These are phyloP conservation scores for Nemopilema nomurai DNA, from an alignment of 30 jellyfish, hydroid and myxozoan species.

Conservation along the genomic window DNA sequence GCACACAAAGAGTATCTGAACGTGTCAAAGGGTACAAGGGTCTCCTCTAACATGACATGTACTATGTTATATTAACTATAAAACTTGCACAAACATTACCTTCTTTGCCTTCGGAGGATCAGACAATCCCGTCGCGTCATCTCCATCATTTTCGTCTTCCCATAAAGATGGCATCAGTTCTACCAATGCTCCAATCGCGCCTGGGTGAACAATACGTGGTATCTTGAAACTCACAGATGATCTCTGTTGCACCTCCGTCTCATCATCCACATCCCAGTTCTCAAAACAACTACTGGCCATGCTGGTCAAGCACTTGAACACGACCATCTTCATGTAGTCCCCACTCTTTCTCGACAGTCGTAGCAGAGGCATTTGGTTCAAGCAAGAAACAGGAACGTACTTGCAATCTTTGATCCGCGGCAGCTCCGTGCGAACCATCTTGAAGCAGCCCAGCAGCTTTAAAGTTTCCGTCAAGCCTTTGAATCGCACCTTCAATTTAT, in stretches of 20 bases:
- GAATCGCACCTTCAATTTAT: slow-evolving; percentile 76
- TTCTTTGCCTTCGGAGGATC: neutral
- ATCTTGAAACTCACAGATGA: slow-evolving; percentile 26
- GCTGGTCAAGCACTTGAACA: slow-evolving; percentile 73
- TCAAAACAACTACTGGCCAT: slow-evolving; percentile 90
- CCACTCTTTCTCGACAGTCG: slow-evolving; percentile 38
- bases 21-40: too few species aligned
- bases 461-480: slow-evolving; percentile 91
- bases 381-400: slow-evolving; percentile 37
- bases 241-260: slow-evolving; percentile 9
- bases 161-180: slow-evolving; percentile 87
- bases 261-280: slow-evolving; percentile 73
- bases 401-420: slow-evolving; percentile 38
- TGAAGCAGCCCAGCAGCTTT: slow-evolving; percentile 90
- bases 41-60: too few species aligned
- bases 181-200: slow-evolving; percentile 85
- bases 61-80: too few species aligned
- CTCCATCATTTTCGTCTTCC: slow-evolving; percentile 39
- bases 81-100: neutral
- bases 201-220: slow-evolving; percentile 80
- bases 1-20: too few species aligned
- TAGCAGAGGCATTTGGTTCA: slow-evolving; percentile 48
- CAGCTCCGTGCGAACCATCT: slow-evolving; percentile 38
- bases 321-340: slow-evolving; percentile 71
- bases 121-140: neutral